phyloP scores from a whole-genome alignment of 2,888 invertebrate species.

The Sialis fuliginosa region DNA sequence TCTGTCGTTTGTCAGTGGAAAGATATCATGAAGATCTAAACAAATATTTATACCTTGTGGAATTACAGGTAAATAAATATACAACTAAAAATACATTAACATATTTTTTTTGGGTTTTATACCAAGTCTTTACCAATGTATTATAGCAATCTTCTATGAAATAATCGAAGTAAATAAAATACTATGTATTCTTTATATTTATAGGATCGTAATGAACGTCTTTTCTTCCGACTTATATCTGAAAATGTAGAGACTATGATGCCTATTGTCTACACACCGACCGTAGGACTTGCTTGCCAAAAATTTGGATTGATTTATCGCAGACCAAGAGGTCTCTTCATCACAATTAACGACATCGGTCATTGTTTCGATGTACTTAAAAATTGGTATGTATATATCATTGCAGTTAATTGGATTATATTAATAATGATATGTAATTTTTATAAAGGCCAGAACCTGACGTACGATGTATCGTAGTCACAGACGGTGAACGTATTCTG shows the following conservation, averaged over 20 bases:
- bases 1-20: conserved; percentile 80
- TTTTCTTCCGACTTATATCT: conserved; percentile 82
- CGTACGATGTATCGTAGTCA: conserved; percentile 78
- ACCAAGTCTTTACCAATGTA: not conserved
- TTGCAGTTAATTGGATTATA: not conserved
- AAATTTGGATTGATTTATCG: conserved; percentile 90
- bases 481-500: conserved; percentile 93
- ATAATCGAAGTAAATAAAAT: not conserved
- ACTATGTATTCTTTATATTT: conserved; percentile 16
- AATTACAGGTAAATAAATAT: conserved; percentile 45
- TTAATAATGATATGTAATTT: not conserved
- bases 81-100: conserved; percentile 6
- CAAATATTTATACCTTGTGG: conserved; percentile 89
- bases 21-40: conserved; percentile 85
- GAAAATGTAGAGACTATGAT: conserved; percentile 88
- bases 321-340: conserved; percentile 85
- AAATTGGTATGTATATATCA: conserved; percentile 54
- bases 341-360: conserved; percentile 89
- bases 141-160: conserved; percentile 1
- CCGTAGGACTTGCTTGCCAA: conserved; percentile 93
- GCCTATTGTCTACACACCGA: conserved; percentile 97
- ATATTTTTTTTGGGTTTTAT: conserved; percentile 11
- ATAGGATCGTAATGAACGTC: conserved; percentile 88
- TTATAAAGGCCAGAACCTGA: conserved; percentile 61
- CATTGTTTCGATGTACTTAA: conserved; percentile 80